Evolutionary conservation across 2,888 invertebrate species (phyloP), one percentile per base, ranked within the genome.

Genomic region (Nomada hirtipes): DNA sequence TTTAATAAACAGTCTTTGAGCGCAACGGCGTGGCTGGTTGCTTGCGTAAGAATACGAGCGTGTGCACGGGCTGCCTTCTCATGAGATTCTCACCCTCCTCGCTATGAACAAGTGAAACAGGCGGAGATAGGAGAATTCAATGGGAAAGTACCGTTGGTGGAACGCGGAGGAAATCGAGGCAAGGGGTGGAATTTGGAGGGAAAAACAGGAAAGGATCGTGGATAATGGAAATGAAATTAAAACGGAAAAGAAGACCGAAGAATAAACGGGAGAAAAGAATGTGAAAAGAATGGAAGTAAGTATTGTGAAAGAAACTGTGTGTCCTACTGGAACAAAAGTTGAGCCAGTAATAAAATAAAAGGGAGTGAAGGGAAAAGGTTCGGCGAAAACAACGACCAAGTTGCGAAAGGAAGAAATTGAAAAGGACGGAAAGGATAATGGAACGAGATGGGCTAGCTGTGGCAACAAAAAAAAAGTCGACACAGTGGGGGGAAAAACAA

Each of bases 1-100:
- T 90, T 90, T 90, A 90, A 90, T 89, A 90, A 90, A 90, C 89
- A 89, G 86, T 86, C 83, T 88, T 86, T 79, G 78, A 84, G 74
- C 68, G 60, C 79, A 69, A 60, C 60, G 72, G 73, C 42, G 70
- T 69, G 81, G 63, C 73, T 68, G 71, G 67, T 50, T 69, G 73
- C 44, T 76, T 67, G 67, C 77, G 70, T 82, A 84, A 85, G 76
- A 83, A 75, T 75, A 68, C 68, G 57, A 23, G 20, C 47, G 36
- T 29, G 57, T n/a, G 18, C 57, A 13, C n/a, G 76, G 42, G 65
- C 4, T 50, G 60, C 75, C 50, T 80, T 67, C 82, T 76, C 69
- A 63, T 13, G 68, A 55, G 72, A 64, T 53, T 67, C 52, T 63
- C 44, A 13, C 72, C 44, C 42, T 11, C 63, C 23, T 55, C 20